Percentiles rank a stretch among this genome's conserved stretches.
These are phyloP conservation scores for Ochropleura plecta DNA, from an alignment of 2,888 invertebrate genomes.

Conservation along the genomic window DNA sequence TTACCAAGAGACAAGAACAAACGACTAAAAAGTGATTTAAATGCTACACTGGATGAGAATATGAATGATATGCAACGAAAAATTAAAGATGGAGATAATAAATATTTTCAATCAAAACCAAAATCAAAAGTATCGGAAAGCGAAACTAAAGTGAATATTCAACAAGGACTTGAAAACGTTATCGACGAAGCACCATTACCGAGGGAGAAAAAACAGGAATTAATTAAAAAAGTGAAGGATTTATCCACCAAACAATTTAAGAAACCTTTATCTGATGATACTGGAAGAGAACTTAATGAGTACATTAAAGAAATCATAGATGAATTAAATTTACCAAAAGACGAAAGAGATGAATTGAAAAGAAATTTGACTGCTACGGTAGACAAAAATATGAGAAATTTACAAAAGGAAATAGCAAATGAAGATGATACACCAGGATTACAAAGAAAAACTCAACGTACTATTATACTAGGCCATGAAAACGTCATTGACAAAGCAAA, in stretches of 20 bases:
- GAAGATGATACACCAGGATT: not conserved
- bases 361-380: conserved; percentile 46
- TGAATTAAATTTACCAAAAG: conserved; percentile 24
- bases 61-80: not conserved
- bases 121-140: not conserved
- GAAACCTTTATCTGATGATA: not conserved
- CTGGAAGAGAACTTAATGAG: conserved; percentile 6
- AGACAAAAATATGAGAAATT: conserved; percentile 6
- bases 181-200: not conserved
- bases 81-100: not conserved
- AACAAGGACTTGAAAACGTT: not conserved
- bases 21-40: not conserved
- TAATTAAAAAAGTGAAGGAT: conserved; percentile 1
- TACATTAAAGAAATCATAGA: conserved; percentile 49
- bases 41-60: conserved; percentile 7
- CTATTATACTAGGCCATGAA: no score
- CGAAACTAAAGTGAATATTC: not conserved
- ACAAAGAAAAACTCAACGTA: no score
- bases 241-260: not conserved
- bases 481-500: not conserved
- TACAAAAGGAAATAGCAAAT: not conserved
- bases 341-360: conserved; percentile 46
- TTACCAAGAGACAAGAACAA: not conserved
- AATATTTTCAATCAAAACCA: not conserved
- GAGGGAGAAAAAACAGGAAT: not conserved